These are phyloP conservation scores for Crioceris asparagi DNA, from an alignment of 2,888 invertebrate species.

Conservation along the genomic window DNA sequence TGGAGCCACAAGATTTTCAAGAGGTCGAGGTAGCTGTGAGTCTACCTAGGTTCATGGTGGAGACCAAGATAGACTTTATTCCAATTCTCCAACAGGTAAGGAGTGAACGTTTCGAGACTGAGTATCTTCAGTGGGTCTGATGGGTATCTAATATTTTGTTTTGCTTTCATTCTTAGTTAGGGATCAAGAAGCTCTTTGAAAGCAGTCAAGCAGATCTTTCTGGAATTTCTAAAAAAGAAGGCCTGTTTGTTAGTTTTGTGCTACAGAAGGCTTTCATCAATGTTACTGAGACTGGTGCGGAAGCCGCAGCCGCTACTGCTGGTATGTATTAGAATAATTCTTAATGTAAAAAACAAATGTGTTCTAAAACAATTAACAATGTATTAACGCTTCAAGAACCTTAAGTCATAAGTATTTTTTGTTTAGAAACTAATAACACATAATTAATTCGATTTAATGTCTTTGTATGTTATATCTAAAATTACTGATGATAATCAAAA, in stretches of 20 bases:
- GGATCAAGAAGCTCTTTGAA: conserved; percentile 18
- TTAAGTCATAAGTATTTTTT: no score
- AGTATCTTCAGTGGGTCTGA: no score
- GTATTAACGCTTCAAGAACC: no score
- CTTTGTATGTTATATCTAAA: no score
- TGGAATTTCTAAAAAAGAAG: conserved; percentile 22
- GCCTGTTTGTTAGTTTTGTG: conserved; percentile 27
- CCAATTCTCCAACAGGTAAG: conserved; percentile 19
- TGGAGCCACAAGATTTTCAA: neutral
- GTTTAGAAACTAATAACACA: no score
- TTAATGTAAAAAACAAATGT: no score
- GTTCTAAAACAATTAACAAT: no score
- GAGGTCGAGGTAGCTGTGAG: conserved; percentile 13
- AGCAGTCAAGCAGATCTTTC: conserved; percentile 23
- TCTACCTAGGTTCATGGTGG: conserved; percentile 22
- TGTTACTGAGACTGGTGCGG: conserved; percentile 32
- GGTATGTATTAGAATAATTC: no score
- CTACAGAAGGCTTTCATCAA: conserved; percentile 35
- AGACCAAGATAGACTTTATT: conserved; percentile 16
- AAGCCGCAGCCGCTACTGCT: conserved; percentile 35
- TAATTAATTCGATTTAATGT: no score
- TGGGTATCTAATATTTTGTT: no score
- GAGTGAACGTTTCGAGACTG: no score
- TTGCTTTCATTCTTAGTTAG: conserved; percentile 15
- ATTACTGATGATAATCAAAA: no score